Conservation (phyloP, 2,797 vertebrate genomes). For the Salmo trutta region DNA sequence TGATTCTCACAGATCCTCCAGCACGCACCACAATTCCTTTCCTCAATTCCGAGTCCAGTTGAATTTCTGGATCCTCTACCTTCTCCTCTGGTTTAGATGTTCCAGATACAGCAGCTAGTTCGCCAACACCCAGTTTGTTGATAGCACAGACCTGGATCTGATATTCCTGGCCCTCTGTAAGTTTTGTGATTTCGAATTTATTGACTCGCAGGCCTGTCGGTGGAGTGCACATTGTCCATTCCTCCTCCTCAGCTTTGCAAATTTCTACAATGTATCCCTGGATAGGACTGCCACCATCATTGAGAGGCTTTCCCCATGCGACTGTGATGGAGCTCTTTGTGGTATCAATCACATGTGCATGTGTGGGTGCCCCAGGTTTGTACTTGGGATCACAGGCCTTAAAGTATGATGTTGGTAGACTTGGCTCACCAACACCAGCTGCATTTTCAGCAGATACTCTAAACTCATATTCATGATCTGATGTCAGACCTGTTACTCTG, state of each 20-base stretch:
- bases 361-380: conserved; percentile 92
- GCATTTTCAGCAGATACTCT: conserved; percentile 95
- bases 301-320: conserved; percentile 93
- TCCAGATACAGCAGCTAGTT: conserved; percentile 85
- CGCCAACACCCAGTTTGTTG: conserved; percentile 95
- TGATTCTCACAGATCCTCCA: conserved; percentile 90
- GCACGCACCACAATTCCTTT: conserved; percentile 93
- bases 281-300: conserved; percentile 91
- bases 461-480: conserved; percentile 96
- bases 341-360: conserved; percentile 87
- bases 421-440: conserved; percentile 90
- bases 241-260: conserved; percentile 94
- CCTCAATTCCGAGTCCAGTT: conserved; percentile 93
- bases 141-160: conserved; percentile 93
- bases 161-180: conserved; percentile 92
- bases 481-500: conserved; percentile 87
- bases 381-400: conserved; percentile 94
- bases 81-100: conserved; percentile 93
- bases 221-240: conserved; percentile 94
- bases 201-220: conserved; percentile 88
- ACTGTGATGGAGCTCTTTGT: conserved; percentile 87
- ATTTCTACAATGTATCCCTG: conserved; percentile 94
- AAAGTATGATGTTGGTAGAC: conserved; percentile 87
- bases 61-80: conserved; percentile 89
- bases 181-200: conserved; percentile 93